phyloP scores from a whole-genome alignment of 2,888 invertebrate genomes.

The Agapostemon virescens region DNA sequence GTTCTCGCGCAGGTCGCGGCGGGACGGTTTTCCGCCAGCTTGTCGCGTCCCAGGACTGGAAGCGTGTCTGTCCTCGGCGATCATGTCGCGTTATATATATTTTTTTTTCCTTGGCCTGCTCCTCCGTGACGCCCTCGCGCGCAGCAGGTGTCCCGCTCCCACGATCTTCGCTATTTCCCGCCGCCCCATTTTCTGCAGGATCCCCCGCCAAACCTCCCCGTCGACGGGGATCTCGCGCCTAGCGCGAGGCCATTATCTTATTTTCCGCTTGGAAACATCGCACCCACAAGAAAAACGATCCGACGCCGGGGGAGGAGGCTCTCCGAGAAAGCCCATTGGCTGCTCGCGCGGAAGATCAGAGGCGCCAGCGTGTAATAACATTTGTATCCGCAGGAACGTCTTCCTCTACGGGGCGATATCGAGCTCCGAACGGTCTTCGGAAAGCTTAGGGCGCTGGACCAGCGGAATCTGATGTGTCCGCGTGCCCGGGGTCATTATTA shows the following conservation, averaged over 20 bases:
- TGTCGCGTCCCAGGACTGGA: not conserved
- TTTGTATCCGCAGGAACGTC: conserved; percentile 63
- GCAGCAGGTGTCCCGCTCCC: conserved; percentile 73
- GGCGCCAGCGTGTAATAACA: conserved; percentile 67
- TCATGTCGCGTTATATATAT: conserved; percentile 58
- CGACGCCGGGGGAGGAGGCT: conserved; percentile 45
- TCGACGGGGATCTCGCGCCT: conserved; percentile 70
- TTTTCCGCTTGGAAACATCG: conserved; percentile 79
- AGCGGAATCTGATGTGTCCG: conserved; percentile 33
- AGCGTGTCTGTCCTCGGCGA: conserved; percentile 13
- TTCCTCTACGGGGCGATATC: conserved; percentile 44
- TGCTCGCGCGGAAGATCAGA: conserved; percentile 65
- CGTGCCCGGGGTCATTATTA: conserved; percentile 5
- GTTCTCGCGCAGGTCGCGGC: conserved; percentile 31
- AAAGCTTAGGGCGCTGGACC: conserved; percentile 2
- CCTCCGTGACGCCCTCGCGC: conserved; percentile 45
- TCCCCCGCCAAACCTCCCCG: conserved; percentile 40
- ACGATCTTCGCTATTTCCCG: conserved; percentile 74
- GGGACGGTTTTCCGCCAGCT: conserved; percentile 28
- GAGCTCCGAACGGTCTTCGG: conserved; percentile 38
- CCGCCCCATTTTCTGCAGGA: conserved; percentile 68
- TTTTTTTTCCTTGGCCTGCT: conserved; percentile 40
- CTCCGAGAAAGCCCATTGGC: conserved; percentile 58
- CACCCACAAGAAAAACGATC: conserved; percentile 78
- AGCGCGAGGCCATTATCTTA: conserved; percentile 79